phyloP scores from a whole-genome alignment of 2,888 invertebrate genomes.

The Apamea epomidion region DNA sequence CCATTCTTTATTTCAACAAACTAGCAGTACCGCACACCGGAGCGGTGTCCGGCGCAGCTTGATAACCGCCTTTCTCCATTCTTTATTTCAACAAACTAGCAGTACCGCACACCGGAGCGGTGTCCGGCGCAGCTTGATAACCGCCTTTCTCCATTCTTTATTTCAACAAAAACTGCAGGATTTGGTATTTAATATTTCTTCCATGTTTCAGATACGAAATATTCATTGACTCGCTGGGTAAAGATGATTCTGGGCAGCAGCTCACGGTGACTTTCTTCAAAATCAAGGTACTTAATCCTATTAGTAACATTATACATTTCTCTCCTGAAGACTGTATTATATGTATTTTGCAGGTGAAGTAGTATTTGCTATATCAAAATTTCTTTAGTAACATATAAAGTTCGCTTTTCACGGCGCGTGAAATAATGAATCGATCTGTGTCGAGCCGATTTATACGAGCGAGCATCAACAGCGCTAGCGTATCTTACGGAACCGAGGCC shows the following conservation, averaged over 20 bases:
- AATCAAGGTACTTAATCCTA: constrained; percentile 87
- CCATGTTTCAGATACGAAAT: constrained; percentile 84
- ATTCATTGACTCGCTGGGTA: constrained; percentile 91
- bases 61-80: not conserved
- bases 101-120: too few species aligned
- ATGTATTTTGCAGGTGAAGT: not conserved
- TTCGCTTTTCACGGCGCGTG: not conserved
- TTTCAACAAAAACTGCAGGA: not conserved
- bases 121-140: not conserved
- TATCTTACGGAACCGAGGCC: not conserved
- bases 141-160: not conserved
- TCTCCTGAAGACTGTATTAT: not conserved
- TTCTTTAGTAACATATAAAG: not conserved
- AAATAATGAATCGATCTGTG: not conserved
- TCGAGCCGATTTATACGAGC: not conserved
- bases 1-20: not conserved
- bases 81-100: not conserved
- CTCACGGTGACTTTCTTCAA: constrained; percentile 93
- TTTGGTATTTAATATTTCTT: not conserved
- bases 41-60: not conserved
- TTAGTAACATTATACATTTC: not conserved
- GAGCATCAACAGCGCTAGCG: not conserved
- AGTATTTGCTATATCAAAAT: not conserved
- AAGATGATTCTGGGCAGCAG: constrained; percentile 93
- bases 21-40: too few species aligned